A percentile compares a stretch with the other conserved stretches of the same genome.
phyloP scores from a whole-genome alignment of 2,888 invertebrate species.

The Drosophila lacicola region DNA sequence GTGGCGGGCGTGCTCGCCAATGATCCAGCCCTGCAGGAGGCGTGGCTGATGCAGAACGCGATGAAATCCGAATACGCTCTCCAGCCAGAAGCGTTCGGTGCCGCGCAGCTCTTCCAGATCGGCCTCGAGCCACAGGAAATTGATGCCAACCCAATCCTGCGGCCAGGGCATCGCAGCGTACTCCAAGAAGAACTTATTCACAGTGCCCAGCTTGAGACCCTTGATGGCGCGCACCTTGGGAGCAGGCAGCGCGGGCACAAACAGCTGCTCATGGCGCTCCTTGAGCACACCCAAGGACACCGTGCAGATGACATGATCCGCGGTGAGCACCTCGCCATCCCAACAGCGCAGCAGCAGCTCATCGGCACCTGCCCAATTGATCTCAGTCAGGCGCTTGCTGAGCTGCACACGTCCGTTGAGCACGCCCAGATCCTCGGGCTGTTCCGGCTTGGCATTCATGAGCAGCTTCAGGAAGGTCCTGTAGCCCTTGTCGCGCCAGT shows the following conservation, averaged over 20 bases:
- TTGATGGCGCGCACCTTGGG: constrained; percentile 86
- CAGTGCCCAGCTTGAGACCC: constrained; percentile 87
- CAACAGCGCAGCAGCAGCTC: constrained; percentile 62
- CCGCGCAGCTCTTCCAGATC: constrained; percentile 81
- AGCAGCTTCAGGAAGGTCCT: constrained; percentile 89
- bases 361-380: constrained; percentile 62
- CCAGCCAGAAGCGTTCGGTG: constrained; percentile 86
- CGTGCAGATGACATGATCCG: constrained; percentile 88
- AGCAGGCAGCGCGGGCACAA: constrained; percentile 85
- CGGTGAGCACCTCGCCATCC: constrained; percentile 84
- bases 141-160: constrained; percentile 85
- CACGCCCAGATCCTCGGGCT: constrained; percentile 64
- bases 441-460: constrained; percentile 80
- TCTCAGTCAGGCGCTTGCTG: constrained; percentile 65
- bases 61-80: constrained; percentile 88
- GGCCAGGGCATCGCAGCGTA: constrained; percentile 87
- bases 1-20: constrained; percentile 87
- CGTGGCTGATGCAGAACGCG: constrained; percentile 87
- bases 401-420: constrained; percentile 79
- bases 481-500: constrained; percentile 91
- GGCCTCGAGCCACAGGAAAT: constrained; percentile 86
- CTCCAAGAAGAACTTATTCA: constrained; percentile 88
- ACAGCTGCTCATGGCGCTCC: constrained; percentile 83
- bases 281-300: constrained; percentile 88
- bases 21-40: constrained; percentile 89